These are phyloP conservation scores for Lontra canadensis DNA, from an alignment of 2,113 vertebrate genomes.

Conservation along the genomic window DNA sequence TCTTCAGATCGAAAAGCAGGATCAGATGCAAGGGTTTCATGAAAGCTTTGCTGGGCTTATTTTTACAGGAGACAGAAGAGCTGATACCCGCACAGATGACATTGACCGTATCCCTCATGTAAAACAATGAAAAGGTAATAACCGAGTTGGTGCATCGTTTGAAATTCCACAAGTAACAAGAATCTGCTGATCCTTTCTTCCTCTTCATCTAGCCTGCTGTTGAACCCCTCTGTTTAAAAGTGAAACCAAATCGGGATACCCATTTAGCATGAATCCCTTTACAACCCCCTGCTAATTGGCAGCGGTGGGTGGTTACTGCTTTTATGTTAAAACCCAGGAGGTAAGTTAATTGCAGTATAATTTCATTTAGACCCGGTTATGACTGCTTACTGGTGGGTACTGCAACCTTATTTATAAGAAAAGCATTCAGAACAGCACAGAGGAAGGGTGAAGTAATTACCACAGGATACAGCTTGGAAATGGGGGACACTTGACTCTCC, in stretches of 20 bases:
- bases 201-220: background rate
- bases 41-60: background rate
- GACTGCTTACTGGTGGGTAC: background rate
- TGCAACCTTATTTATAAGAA: background rate
- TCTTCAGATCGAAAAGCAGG: background rate
- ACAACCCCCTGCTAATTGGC: constrained; percentile 54
- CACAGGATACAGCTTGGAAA: background rate
- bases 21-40: background rate
- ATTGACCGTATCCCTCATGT: background rate
- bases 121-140: background rate
- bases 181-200: background rate
- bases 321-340: constrained; percentile 88
- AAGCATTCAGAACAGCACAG: background rate
- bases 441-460: background rate
- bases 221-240: background rate
- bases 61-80: background rate
- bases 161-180: background rate
- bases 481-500: background rate
- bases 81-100: background rate
- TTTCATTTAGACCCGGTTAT: background rate
- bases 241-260: background rate
- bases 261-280: constrained; percentile 52
- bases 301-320: constrained; percentile 11
- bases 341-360: constrained; percentile 69
- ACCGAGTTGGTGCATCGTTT: background rate